phyloP scores from a whole-genome alignment of 1,140 invertebrate species.

The Mercenaria mercenaria region DNA sequence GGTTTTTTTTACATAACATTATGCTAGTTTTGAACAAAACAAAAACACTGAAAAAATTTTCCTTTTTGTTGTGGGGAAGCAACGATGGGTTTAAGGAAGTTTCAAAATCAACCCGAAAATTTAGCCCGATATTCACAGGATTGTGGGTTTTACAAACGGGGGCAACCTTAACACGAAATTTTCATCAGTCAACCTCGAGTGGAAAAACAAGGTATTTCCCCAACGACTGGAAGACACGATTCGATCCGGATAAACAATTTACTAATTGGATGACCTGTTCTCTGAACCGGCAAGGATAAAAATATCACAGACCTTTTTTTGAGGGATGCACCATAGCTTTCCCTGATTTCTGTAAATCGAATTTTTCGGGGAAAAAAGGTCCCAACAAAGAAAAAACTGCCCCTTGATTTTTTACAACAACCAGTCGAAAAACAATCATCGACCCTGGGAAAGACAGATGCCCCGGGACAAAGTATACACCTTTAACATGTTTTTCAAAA shows the following conservation, averaged over 20 bases:
- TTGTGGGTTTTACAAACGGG: conserved; percentile 46
- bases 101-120: conserved; percentile 5
- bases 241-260: neutral
- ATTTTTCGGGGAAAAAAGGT: conserved; percentile 55
- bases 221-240: neutral
- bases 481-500: conserved; percentile 12
- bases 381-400: conserved; percentile 49
- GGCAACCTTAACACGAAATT: neutral
- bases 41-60: too few species aligned
- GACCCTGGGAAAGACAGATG: conserved; percentile 66
- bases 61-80: too few species aligned
- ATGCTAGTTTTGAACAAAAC: neutral
- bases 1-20: neutral
- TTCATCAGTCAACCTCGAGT: neutral
- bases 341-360: conserved; percentile 46
- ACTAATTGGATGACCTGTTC: conserved; percentile 22
- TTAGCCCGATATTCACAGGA: neutral
- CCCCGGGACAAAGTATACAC: conserved; percentile 7
- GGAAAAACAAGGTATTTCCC: neutral
- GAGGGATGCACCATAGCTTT: conserved; percentile 47
- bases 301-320: conserved; percentile 24
- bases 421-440: conserved; percentile 59
- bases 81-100: neutral
- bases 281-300: conserved; percentile 19
- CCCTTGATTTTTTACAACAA: conserved; percentile 51